Evolutionary conservation across 2,797 vertebrate species (phyloP), one percentile per base, ranked within the genome.

Genomic region (Xenopus petersii): DNA sequence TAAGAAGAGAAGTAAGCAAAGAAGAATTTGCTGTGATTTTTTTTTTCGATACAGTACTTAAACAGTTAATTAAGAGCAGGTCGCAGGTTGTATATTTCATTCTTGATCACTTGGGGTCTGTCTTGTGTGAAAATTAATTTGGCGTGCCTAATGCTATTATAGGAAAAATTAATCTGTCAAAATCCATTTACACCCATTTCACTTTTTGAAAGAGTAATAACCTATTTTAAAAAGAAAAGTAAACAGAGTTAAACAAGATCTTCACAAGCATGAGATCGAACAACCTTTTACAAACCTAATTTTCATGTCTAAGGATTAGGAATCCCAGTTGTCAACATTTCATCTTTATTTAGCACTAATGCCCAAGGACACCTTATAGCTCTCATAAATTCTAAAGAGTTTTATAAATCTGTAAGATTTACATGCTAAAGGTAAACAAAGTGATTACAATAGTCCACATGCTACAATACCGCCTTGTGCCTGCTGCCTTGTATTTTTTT

Each of bases 41-140:
- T 68, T 80, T 79, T 11, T 56, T 69, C 68, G 63, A 82, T 68
- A 72, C 48, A 81, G 81, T 79, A 75, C 21, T 79, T 72, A 81
- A 80, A 77, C 15, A 85, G 77, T 74, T 84, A 81, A 82, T 62
- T 82, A 72, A 13, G 61, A 48, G 69, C 74, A 80, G 71, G 82
- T 82, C 80, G 79, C 80, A 84, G 81, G 64, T 81, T 71, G 68
- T 21, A 64, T 17, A 63, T 82, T 83, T 75, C 63, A 58, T 48
- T 83, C 84, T 81, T 86, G 82, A 85, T 83, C 81, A 77, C 81
- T 79, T 76, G 67, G 71, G 82, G 79, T 80, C 78, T 81, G 56
- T 66, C 72, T 81, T 68, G 80, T 83, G 77, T 82, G 74, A 77
- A 84, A 86, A 83, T 82, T 80, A 84, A 82, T 79, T 81, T 83